Base-by-base conservation (phyloP, 2,113 vertebrate species). In the Syrrhaptes paradoxus region DNA sequence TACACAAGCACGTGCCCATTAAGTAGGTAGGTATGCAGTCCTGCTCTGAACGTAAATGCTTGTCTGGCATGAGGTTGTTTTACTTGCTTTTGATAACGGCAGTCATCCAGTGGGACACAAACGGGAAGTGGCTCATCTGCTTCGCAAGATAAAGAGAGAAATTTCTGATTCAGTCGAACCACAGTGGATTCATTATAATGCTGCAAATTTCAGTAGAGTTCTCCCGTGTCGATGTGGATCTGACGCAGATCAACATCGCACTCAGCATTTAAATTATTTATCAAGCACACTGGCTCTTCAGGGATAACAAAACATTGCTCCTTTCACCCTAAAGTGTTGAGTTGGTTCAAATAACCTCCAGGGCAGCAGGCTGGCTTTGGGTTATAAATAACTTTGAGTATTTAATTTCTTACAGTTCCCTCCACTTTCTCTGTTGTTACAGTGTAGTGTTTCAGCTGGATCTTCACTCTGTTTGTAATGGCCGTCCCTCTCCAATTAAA, bases 321-420 rank as follows among this genome's bases (percentile, higher is more conserved):
- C 63, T 87, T 96, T 93, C 87, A 95, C 90, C 89, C 85, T 93
- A 43, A 89, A 32, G 94, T 93, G 85, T 92, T 94, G 95, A 97
- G 72, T 61, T 93, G 79, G 85, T 88, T 96, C 55, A 57, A 88
- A 80, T 95, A 93, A 93, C 63, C 72, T 93, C 55, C 59, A 94
- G 90, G 92, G 90, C 85, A 96, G 68, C 29, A 0, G 21, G 7
- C 85, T 95, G 76, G 48, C 61, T 86, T 67, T 90, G 28, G 46
- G 48, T 93, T 97, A 96, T 96, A 90, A 90, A 95, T 96, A 97
- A 88, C 87, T 74, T 74, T 8, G 16, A 78, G 52, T 92, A 90
- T 90, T 95, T 97, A 0, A 90, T 93, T 90, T 96, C 68, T 94
- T 90, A 74, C 16, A 18, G 13, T 87, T 45, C 4, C 11, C 7